phyloP scores from a whole-genome alignment of 1,140 invertebrate genomes.

The Drosophila cardini region DNA sequence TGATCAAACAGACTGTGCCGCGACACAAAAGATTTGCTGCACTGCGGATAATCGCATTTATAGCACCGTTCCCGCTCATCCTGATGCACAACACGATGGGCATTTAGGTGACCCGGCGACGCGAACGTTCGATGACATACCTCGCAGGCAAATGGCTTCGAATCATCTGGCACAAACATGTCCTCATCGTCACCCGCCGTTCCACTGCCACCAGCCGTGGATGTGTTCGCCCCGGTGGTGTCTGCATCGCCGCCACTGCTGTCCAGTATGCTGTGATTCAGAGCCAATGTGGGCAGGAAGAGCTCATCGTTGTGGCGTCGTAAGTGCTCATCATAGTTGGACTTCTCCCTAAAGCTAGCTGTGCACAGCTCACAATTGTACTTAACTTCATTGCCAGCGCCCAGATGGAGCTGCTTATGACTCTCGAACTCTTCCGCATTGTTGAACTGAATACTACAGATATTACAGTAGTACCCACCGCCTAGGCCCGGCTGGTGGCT shows the following conservation, averaged over 20 bases:
- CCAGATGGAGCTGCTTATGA: slow-evolving; percentile 73
- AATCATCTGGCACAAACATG: slow-evolving; percentile 32
- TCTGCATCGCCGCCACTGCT: slow-evolving; percentile 34
- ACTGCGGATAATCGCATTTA: slow-evolving; percentile 77
- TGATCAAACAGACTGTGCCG: slow-evolving; percentile 85
- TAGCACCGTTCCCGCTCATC: slow-evolving; percentile 69
- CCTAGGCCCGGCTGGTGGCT: slow-evolving; percentile 69
- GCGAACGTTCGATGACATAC: slow-evolving; percentile 71
- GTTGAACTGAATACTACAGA: slow-evolving; percentile 69
- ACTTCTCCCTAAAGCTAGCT: slow-evolving; percentile 78
- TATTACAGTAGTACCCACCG: slow-evolving; percentile 66
- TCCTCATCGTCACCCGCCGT: slow-evolving; percentile 37
- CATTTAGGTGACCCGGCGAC: slow-evolving; percentile 65
- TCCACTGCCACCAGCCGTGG: background rate
- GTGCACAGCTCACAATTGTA: slow-evolving; percentile 79
- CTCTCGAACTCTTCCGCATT: slow-evolving; percentile 69
- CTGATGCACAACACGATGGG: slow-evolving; percentile 72
- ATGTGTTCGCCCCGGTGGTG: background rate
- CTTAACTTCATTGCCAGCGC: slow-evolving; percentile 62
- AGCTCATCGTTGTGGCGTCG: slow-evolving; percentile 79
- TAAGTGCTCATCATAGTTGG: slow-evolving; percentile 79
- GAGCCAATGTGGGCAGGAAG: slow-evolving; percentile 65
- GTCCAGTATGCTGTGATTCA: slow-evolving; percentile 72
- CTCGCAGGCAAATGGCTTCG: slow-evolving; percentile 65
- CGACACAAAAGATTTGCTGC: slow-evolving; percentile 84